A percentile compares a stretch with the other conserved stretches of the same genome.
Conservation (phyloP, 2,888 invertebrate genomes). For the Watsonalla binaria region DNA sequence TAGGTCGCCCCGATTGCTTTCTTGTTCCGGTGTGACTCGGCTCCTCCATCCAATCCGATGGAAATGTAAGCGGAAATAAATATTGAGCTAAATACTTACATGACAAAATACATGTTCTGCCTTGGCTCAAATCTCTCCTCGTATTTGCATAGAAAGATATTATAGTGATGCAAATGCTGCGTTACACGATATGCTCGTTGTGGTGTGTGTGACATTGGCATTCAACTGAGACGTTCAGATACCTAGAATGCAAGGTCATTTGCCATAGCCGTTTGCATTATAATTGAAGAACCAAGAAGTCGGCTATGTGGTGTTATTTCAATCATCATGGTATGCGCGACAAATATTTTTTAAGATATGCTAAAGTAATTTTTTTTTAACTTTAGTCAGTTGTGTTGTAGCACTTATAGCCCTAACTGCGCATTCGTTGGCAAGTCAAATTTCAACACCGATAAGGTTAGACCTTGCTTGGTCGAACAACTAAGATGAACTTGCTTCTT, state of each 20-base stretch:
- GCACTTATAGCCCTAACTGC: too few species aligned
- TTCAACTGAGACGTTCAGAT: slow-evolving; percentile 61
- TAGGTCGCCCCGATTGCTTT: slow-evolving; percentile 38
- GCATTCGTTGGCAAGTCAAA: too few species aligned
- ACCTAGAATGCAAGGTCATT: slow-evolving; percentile 57
- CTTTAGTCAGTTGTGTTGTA: too few species aligned
- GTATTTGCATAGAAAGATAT: slow-evolving; percentile 9
- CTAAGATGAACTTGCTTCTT: too few species aligned
- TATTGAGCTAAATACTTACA: slow-evolving; percentile 30
- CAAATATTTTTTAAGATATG: too few species aligned
- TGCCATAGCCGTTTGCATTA: slow-evolving; percentile 41
- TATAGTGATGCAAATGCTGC: slow-evolving; percentile 21
- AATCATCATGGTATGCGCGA: not conserved
- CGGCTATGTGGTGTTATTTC: not conserved
- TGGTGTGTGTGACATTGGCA: slow-evolving; percentile 56
- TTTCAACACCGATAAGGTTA: too few species aligned
- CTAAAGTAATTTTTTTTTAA: too few species aligned
- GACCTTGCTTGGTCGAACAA: too few species aligned
- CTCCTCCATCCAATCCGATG: slow-evolving; percentile 14
- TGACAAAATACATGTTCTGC: slow-evolving; percentile 18
- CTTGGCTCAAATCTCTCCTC: not conserved
- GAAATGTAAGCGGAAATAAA: slow-evolving; percentile 29
- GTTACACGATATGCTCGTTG: slow-evolving; percentile 30
- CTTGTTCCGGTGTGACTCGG: slow-evolving; percentile 45
- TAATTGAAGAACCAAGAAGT: slow-evolving; percentile 28